Base-by-base conservation (phyloP, 2,888 invertebrate genomes). In the Ganaspis brasiliensis region DNA sequence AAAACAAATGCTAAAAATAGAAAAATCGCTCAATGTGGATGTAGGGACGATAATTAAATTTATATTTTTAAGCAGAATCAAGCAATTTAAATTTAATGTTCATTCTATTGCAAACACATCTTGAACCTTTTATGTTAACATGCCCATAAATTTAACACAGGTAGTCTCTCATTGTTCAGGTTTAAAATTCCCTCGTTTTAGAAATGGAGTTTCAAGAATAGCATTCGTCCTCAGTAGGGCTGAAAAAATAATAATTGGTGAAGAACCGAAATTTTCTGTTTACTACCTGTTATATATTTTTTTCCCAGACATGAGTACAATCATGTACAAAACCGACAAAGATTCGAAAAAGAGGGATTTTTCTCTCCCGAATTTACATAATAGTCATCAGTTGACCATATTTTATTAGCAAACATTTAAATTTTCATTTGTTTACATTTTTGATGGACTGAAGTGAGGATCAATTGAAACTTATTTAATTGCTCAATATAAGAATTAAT, bases 71-170 rank as follows among this genome's bases (percentile, higher is more conserved):
- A 21, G 14, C 5, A 21, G 19, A 40, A 61, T 35, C 9, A 9
- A 21, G 63, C 35, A 12, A 59, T 59, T 59, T 59, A 59, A 59
- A 59, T 31, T 31, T 9, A 59, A 61, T 31, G 16, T 16, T 59
- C 12, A 10, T 52, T 52, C 56, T 40, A 49, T 49, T 26, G 31
- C 31, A 26, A 57, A 12, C 31, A 57, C 31, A 57, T 26, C n/a
- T 31, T 2, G 2, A 16, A 16, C 10, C 45, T 45, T 45, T 56
- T 16, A 24, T 21, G 24, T 24, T 24, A 56, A 56, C 8, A 56
- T 21, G 4, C 56, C 56, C 24, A 56, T 24, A 56, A 56, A 56
- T 56, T 56, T 24, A 10, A 37, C 4, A 12, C 63, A 63, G 63
- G 63, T 63, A 63, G 37, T 21, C 14, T 21, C 12, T 40, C 63